A percentile compares a stretch with the other conserved stretches of the same genome.
Evolutionary conservation across 2,888 invertebrate species (phyloP).

Genomic region (Rhopalosiphum nymphaeae): DNA sequence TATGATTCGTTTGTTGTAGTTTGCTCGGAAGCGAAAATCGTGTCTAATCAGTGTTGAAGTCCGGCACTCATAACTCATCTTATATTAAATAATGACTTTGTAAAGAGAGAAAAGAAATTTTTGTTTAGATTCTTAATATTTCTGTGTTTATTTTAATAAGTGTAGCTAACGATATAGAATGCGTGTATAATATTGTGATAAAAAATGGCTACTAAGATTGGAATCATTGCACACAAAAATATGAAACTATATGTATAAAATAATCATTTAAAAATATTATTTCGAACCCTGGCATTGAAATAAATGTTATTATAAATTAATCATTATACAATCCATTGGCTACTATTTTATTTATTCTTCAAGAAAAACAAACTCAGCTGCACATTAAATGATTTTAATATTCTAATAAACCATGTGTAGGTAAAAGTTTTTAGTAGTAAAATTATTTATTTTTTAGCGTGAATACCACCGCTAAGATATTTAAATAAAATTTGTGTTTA

Average conservation of each 20-base stretch:
- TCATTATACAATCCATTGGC: not conserved
- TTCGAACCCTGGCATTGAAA: not conserved
- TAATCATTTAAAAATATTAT: not conserved
- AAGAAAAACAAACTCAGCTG: too few relatives aligned
- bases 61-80: not conserved
- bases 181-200: not conserved
- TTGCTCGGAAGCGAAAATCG: constrained; percentile 24
- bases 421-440: not conserved
- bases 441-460: not conserved
- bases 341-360: not conserved
- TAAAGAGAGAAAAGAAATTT: not conserved
- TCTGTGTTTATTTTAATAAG: not conserved
- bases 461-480: not conserved
- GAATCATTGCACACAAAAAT: not conserved
- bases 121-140: not conserved
- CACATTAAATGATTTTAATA: not conserved
- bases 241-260: not conserved
- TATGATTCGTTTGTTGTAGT: not conserved
- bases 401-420: not conserved
- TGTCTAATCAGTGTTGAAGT: not conserved
- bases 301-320: not conserved
- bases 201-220: not conserved
- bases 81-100: not conserved
- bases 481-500: not conserved
- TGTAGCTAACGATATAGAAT: not conserved